phyloP scores from a whole-genome alignment of 2,113 vertebrate genomes.

The Heterocephalus glaber region DNA sequence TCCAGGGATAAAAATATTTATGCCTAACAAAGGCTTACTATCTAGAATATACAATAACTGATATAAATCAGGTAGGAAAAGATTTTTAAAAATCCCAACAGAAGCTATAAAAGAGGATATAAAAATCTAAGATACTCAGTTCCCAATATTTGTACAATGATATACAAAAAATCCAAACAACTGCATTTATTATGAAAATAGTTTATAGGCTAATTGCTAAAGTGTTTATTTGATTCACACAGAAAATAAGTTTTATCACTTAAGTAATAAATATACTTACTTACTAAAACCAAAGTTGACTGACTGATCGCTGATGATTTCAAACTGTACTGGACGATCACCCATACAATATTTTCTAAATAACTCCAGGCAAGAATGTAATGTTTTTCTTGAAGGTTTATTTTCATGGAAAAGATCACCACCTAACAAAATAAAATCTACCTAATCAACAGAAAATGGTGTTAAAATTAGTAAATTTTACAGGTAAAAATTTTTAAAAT shows the following conservation, averaged over 20 bases:
- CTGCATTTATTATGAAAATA: not conserved
- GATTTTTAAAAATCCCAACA: not conserved
- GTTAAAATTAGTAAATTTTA: constrained; percentile 74
- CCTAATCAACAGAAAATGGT: constrained; percentile 86
- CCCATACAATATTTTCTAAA: constrained; percentile 97
- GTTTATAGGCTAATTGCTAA: not conserved
- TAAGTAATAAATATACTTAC: constrained; percentile 86
- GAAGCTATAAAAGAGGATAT: not conserved
- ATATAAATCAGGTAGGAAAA: not conserved
- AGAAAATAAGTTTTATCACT: not conserved
- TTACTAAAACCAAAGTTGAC: constrained; percentile 96
- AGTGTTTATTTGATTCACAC: not conserved
- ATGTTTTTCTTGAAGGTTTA: constrained; percentile 95
- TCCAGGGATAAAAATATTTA: not conserved
- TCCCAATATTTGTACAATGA: not conserved
- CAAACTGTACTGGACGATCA: constrained; percentile 94
- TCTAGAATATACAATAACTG: not conserved
- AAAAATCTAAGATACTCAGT: constrained; percentile 12
- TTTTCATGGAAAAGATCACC: constrained; percentile 99
- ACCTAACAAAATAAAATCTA: constrained; percentile 96
- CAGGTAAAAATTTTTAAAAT: not conserved
- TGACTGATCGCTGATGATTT: constrained; percentile 96
- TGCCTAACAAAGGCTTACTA: not conserved
- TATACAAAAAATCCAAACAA: constrained; percentile 38
- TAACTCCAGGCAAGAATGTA: constrained; percentile 91